Percentiles rank a stretch among this genome's conserved stretches.
These are phyloP conservation scores for Elysia crispata DNA, from an alignment of 2,888 invertebrate genomes.

Conservation along the genomic window DNA sequence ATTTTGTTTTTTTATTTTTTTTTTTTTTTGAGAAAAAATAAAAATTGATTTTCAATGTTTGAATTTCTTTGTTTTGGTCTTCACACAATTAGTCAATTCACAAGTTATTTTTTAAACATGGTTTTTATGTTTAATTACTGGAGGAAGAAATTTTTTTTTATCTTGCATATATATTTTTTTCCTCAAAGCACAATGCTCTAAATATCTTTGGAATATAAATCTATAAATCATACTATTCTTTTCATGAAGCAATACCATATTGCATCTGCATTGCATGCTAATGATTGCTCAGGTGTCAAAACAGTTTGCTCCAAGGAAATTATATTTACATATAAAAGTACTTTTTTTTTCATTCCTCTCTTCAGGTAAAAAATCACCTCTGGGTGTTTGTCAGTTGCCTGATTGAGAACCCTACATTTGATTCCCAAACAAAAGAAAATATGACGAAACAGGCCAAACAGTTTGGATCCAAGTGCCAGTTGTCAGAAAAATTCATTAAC, in stretches of 20 bases:
- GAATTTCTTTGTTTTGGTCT: not conserved
- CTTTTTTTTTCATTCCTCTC: not conserved
- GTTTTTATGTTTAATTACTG: not conserved
- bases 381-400: slow-evolving; percentile 98
- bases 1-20: not conserved
- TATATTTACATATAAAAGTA: no score
- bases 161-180: no score
- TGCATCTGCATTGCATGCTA: no score
- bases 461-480: slow-evolving; percentile 94
- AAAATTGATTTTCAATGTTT: not conserved
- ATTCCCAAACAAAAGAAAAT: slow-evolving; percentile 99
- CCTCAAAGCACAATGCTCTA: no score
- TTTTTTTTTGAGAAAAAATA: not conserved
- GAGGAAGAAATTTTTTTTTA: no score
- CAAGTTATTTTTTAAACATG: not conserved
- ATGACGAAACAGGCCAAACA: slow-evolving; percentile 96
- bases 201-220: no score
- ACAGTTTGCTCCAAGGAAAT: no score
- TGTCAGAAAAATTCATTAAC: slow-evolving; percentile 91
- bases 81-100: no score
- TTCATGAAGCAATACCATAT: no score
- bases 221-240: no score
- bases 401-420: slow-evolving; percentile 99
- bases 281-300: no score
- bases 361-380: slow-evolving; percentile 91